These are phyloP conservation scores for Carposina sasakii DNA, from an alignment of 1,140 invertebrate genomes.

Conservation along the genomic window DNA sequence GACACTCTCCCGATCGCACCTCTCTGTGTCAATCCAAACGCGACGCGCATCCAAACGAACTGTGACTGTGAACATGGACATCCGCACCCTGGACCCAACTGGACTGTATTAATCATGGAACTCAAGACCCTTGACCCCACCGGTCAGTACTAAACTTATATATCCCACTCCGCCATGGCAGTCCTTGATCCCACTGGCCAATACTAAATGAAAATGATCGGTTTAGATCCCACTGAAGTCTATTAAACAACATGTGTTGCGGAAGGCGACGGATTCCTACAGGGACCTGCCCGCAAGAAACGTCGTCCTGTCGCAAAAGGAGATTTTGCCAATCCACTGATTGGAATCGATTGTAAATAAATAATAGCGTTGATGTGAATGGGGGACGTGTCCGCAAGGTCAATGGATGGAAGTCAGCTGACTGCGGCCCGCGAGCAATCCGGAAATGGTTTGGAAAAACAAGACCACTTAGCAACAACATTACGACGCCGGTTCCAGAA, in stretches of 20 bases:
- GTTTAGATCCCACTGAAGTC: conserved; percentile 61
- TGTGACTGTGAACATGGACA: conserved; percentile 48
- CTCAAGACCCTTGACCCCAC: conserved; percentile 54
- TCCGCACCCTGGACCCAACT: conserved; percentile 59
- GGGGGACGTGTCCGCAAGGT: conserved; percentile 56
- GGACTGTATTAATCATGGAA: conserved; percentile 65
- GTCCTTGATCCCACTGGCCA: conserved; percentile 61
- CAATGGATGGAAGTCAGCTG: conserved; percentile 65
- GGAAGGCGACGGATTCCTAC: conserved; percentile 53
- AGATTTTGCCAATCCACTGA: conserved; percentile 42
- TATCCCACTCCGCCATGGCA: not conserved
- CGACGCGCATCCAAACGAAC: conserved; percentile 21
- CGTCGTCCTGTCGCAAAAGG: conserved; percentile 62
- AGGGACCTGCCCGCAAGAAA: conserved; percentile 58
- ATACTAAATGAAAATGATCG: conserved; percentile 61
- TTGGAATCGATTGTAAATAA: conserved; percentile 56
- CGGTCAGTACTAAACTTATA: conserved; percentile 52
- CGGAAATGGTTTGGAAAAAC: conserved; percentile 52
- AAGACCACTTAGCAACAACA: conserved; percentile 17
- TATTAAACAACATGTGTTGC: conserved; percentile 67
- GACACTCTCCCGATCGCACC: conserved; percentile 40
- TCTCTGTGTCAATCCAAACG: conserved; percentile 26
- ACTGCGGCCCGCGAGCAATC: conserved; percentile 52
- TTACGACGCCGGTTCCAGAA: not conserved
- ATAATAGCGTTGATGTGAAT: conserved; percentile 54